These are phyloP conservation scores for Alca torda DNA, from an alignment of 2,797 vertebrate genomes.

Conservation along the genomic window DNA sequence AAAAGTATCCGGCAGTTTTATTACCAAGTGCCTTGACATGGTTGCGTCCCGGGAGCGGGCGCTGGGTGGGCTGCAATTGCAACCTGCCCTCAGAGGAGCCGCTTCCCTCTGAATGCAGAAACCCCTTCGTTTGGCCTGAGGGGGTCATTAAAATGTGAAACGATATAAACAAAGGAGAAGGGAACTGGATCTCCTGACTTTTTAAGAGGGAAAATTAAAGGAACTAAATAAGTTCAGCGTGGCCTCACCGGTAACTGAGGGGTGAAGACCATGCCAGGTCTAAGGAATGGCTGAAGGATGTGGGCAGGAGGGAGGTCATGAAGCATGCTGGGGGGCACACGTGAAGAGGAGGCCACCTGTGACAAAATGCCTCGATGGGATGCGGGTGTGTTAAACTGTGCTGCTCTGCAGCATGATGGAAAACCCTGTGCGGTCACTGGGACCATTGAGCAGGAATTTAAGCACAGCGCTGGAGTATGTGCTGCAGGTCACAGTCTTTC, in stretches of 20 bases:
- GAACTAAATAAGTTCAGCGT: not conserved
- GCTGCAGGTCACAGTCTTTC: not conserved
- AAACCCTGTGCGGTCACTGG: not conserved
- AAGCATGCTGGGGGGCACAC: not conserved
- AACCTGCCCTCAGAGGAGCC: not conserved
- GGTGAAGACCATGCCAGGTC: not conserved
- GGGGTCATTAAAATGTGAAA: slow-evolving; percentile 12
- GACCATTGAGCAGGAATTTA: not conserved
- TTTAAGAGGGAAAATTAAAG: not conserved
- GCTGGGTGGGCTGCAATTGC: not conserved
- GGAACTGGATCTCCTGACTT: not conserved
- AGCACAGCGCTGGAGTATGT: not conserved
- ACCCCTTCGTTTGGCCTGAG: not conserved
- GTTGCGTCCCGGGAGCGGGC: not conserved
- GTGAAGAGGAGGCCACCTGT: not conserved
- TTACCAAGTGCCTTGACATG: not conserved
- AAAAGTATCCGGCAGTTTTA: not conserved
- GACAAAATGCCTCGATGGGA: not conserved
- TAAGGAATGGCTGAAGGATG: not conserved
- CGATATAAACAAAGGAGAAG: not conserved
- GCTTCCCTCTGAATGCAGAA: not conserved
- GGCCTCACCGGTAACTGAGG: not conserved
- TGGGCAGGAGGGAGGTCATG: not conserved
- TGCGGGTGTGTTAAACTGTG: not conserved
- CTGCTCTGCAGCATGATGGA: rapidly evolving